Evolutionary conservation across 30 jellyfish, hydroid and myxozoan species (phyloP).

Genomic region (Turritopsis rubra): DNA sequence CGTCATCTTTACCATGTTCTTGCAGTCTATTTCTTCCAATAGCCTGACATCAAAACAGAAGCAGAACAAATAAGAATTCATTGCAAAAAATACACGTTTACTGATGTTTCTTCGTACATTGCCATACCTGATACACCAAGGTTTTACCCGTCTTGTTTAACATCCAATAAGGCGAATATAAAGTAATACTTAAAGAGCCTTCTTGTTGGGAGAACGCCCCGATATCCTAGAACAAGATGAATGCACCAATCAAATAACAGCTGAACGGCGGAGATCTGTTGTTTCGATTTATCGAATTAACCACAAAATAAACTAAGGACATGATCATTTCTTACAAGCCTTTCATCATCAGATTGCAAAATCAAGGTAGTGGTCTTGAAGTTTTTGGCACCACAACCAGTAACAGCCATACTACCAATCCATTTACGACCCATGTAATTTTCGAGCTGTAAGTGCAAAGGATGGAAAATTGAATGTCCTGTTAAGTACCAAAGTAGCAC

Average conservation of each 20-base stretch:
- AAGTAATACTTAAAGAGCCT: constrained; percentile 60
- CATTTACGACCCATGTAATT: constrained; percentile 57
- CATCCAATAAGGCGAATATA: constrained; percentile 89
- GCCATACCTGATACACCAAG: constrained; percentile 62
- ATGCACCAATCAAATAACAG: not conserved
- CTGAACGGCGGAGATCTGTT: too few relatives aligned
- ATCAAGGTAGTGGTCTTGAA: constrained; percentile 23
- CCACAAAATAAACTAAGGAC: too few relatives aligned
- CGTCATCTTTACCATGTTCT: constrained; percentile 6
- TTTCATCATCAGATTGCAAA: constrained; percentile 1
- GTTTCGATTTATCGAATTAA: too few relatives aligned
- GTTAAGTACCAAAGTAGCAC: not conserved
- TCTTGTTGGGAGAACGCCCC: constrained; percentile 36
- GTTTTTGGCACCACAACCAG: constrained; percentile 5
- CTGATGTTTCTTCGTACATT: not conserved
- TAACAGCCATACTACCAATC: constrained; percentile 48
- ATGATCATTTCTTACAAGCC: constrained; percentile 11
- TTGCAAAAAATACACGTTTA: not conserved
- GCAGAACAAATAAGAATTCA: not conserved
- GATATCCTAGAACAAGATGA: constrained; percentile 25
- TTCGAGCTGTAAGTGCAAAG: constrained; percentile 28
- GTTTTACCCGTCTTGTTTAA: constrained; percentile 77
- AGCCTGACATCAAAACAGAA: constrained; percentile 6
- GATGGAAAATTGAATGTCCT: not conserved
- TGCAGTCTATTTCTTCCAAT: not conserved